Evolutionary conservation across 1,140 invertebrate species (phyloP), one percentile per base, ranked within the genome.

Genomic region (Drosophila nigrodunni): DNA sequence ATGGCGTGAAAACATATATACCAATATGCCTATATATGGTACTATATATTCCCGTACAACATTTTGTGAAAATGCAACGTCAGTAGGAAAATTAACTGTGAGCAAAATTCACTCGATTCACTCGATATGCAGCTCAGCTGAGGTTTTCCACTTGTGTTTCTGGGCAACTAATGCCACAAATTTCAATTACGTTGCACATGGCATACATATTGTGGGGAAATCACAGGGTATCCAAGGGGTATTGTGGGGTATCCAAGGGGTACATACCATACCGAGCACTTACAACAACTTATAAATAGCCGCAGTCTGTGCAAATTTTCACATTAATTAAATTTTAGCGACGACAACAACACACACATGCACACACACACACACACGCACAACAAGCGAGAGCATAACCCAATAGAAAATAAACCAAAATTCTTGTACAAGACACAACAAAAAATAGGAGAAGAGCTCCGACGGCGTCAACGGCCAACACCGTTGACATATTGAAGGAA

Each of bases 401-500:
- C 59, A 52, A 65, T 30, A 64, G 47, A 64, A 62, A 68, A 66
- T 43, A 49, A 61, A 57, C 13, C 7, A 58, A 62, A 54, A 72
- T 21, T 30, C 25, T 30, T 30, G 25, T 30, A 30, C 25, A 25
- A 58, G 39, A 68, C 8, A 68, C 44, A 67, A 44, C 39, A 57
- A 41, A 61, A 41, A 70, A 50, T 44, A 25, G 25, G 13, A 59
- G 7, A 41, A 62, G 15, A 62, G 9, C 37, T 61, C 59, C 73
- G 57, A 61, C 76, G 55, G 61, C 76, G 72, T 74, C 76, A 78
- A 74, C 73, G 72, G 65, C 72, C 79, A 81, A 77, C 80, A 83
- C 73, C 77, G 82, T 73, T 90, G 88, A 90, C 88, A 91, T 90
- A 90, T 90, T 91, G 88, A 90, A 91, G 88, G 88, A 90, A 90